Percentiles rank a stretch among this genome's conserved stretches.
phyloP scores from a whole-genome alignment of 2,888 invertebrate species.

The Tipula helvola region DNA sequence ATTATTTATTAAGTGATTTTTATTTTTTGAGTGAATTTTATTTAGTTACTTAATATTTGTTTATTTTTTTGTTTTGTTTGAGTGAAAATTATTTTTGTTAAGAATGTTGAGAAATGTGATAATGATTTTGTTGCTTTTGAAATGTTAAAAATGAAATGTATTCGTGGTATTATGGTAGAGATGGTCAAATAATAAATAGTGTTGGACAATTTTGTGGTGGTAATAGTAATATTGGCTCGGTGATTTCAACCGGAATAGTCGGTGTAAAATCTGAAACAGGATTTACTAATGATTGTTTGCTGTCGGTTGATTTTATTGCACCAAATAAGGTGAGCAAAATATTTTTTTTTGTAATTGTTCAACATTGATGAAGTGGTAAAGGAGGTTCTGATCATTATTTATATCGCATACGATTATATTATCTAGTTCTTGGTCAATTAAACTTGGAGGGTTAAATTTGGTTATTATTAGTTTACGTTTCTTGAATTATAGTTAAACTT shows the following conservation, averaged over 20 bases:
- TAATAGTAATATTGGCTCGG: neutral
- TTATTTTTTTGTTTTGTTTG: neutral
- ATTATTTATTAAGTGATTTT: neutral
- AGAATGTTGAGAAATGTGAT: neutral
- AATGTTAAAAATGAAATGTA: conserved; percentile 8
- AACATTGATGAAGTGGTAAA: too few species aligned
- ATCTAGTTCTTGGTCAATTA: too few species aligned
- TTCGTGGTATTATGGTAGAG: neutral
- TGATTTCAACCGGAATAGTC: neutral
- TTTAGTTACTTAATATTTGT: too few species aligned
- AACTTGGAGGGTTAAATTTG: too few species aligned
- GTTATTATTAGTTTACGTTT: too few species aligned
- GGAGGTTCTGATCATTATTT: too few species aligned
- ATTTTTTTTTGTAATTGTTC: too few species aligned
- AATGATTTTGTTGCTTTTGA: neutral
- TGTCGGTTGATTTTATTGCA: neutral
- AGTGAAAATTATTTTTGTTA: neutral
- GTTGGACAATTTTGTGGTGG: conserved; percentile 6
- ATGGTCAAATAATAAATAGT: neutral
- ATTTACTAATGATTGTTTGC: neutral
- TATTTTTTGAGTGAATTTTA: neutral
- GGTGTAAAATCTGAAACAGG: neutral
- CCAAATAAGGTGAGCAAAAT: neutral
- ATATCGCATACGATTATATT: too few species aligned
- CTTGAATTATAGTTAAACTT: too few species aligned